A percentile compares a stretch with the other conserved stretches of the same genome.
phyloP scores from a whole-genome alignment of 2,113 vertebrate species.

The Neolamprologus devosi region DNA sequence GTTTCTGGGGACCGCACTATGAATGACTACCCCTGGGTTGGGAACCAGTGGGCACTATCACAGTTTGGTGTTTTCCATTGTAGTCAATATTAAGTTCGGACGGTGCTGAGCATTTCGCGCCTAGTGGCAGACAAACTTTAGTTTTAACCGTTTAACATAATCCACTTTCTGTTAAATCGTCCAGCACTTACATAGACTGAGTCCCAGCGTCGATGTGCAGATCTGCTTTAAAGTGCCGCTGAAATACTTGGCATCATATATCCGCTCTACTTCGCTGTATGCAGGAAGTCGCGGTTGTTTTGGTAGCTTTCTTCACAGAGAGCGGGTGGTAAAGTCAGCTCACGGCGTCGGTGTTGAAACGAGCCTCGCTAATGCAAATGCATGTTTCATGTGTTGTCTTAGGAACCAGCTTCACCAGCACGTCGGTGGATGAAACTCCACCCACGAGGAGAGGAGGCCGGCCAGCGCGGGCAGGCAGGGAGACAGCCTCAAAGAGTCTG shows the following conservation, averaged over 20 bases:
- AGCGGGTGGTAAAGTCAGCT: neutral
- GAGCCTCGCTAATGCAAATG: neutral
- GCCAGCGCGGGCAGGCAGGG: neutral
- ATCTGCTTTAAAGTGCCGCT: neutral
- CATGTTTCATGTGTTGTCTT: slow-evolving; percentile 46
- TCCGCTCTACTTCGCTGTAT: neutral
- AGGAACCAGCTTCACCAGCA: slow-evolving; percentile 14
- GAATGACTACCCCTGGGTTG: neutral
- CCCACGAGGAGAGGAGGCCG: slow-evolving; percentile 10
- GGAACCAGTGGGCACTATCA: neutral
- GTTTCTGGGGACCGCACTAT: neutral
- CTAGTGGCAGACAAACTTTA: neutral
- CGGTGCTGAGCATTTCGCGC: neutral
- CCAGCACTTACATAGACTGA: neutral
- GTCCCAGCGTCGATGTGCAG: neutral
- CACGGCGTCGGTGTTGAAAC: neutral
- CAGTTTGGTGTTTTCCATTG: neutral
- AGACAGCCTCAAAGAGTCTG: neutral
- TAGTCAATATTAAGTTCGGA: neutral
- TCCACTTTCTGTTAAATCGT: neutral
- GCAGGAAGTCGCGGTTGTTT: neutral
- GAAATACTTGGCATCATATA: neutral
- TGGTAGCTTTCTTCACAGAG: neutral
- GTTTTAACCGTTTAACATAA: neutral
- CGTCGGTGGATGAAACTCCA: slow-evolving; percentile 17